These are phyloP conservation scores for Otocyon megalotis DNA, from an alignment of 2,113 vertebrate genomes.

Conservation along the genomic window DNA sequence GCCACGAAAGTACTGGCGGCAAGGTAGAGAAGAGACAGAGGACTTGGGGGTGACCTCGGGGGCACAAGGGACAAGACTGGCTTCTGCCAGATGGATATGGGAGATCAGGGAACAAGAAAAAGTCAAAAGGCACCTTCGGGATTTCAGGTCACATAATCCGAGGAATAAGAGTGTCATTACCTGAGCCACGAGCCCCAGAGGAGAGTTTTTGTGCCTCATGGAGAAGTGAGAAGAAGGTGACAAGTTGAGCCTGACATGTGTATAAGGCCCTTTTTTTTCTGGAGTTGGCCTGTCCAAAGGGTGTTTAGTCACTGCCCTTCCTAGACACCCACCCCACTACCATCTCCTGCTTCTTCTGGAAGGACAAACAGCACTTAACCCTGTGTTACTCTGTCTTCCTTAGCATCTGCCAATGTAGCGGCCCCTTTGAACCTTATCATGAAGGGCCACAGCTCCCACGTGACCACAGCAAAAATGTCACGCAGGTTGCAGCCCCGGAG, in stretches of 20 bases:
- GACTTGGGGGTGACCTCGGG: not conserved
- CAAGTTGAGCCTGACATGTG: not conserved
- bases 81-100: not conserved
- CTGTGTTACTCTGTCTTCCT: not conserved
- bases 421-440: not conserved
- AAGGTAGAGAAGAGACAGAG: not conserved
- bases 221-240: not conserved
- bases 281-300: not conserved
- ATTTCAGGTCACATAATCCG: not conserved
- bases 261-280: not conserved
- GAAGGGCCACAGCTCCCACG: not conserved
- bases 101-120: not conserved
- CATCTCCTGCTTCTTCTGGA: not conserved
- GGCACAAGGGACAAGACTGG: not conserved
- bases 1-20: not conserved
- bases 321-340: not conserved
- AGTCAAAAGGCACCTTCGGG: not conserved
- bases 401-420: not conserved
- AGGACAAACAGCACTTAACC: not conserved
- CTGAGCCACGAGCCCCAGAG: not conserved
- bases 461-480: not conserved
- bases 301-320: not conserved
- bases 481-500: not conserved
- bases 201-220: not conserved
- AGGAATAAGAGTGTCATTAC: not conserved